Conservation (phyloP, 2,113 vertebrate genomes). For the Passerina amoena region DNA sequence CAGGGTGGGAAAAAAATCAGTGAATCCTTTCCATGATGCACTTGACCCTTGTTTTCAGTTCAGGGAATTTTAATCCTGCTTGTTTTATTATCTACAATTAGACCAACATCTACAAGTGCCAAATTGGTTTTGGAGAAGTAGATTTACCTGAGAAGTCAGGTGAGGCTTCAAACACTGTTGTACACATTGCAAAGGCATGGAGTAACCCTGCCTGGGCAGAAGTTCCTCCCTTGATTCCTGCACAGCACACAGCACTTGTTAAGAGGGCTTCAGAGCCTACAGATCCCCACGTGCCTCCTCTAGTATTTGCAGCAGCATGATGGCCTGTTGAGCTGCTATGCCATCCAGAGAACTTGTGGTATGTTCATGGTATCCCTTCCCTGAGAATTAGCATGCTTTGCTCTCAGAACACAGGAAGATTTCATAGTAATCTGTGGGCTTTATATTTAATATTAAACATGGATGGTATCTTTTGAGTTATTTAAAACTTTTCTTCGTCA, state of each 20-base stretch:
- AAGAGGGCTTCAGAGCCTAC: not conserved
- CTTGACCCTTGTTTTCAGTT: not conserved
- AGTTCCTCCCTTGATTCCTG: not conserved
- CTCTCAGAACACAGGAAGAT: not conserved
- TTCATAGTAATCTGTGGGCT: not conserved
- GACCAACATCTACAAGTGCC: not conserved
- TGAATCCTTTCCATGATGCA: not conserved
- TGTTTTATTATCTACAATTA: not conserved
- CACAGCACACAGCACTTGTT: not conserved
- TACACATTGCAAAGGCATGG: not conserved
- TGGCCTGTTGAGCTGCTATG: not conserved
- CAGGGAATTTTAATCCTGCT: not conserved
- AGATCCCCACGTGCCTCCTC: not conserved
- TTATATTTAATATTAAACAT: not conserved
- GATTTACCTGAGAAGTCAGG: not conserved
- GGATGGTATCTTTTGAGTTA: not conserved
- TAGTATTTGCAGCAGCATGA: not conserved
- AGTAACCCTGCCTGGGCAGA: not conserved
- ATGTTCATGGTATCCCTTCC: not conserved
- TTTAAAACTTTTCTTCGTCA: not conserved
- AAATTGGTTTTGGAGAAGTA: not conserved
- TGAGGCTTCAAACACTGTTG: not conserved
- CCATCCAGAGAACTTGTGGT: conserved; percentile 36
- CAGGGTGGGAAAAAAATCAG: not conserved
- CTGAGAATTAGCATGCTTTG: not conserved